Percentiles rank a stretch among this genome's conserved stretches.
Evolutionary conservation across 2,113 vertebrate species (phyloP).

Genomic region (Oceanodroma tethys): DNA sequence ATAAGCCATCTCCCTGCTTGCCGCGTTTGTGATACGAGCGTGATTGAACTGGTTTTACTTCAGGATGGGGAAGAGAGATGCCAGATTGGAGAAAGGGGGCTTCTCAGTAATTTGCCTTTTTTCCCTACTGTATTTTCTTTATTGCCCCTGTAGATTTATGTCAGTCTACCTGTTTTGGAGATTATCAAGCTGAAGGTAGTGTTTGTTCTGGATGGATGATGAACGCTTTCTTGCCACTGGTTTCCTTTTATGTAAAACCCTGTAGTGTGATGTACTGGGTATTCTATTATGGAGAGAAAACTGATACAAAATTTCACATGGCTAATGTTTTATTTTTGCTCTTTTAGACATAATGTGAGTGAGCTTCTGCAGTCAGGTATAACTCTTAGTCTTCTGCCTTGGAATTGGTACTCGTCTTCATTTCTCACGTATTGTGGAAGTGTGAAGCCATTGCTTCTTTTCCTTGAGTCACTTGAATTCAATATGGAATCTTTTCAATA

Average conservation of each 20-base stretch:
- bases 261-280: neutral
- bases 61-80: neutral
- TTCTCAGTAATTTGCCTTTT: neutral
- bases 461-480: neutral
- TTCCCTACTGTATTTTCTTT: neutral
- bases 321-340: neutral
- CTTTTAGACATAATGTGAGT: neutral
- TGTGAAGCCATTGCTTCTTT: slow-evolving; percentile 1
- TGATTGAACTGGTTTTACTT: neutral
- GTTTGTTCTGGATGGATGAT: neutral
- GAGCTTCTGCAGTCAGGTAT: neutral
- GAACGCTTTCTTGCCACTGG: neutral
- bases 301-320: neutral
- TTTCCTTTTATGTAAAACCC: neutral
- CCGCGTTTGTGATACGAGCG: neutral
- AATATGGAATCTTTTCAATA: neutral
- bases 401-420: neutral
- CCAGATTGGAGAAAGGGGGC: neutral
- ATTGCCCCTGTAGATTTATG: neutral
- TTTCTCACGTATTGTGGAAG: neutral
- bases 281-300: neutral
- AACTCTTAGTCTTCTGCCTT: neutral
- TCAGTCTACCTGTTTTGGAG: neutral
- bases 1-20: neutral
- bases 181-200: neutral